Conservation (phyloP, 2,797 vertebrate genomes). For the Molossus molossus region DNA sequence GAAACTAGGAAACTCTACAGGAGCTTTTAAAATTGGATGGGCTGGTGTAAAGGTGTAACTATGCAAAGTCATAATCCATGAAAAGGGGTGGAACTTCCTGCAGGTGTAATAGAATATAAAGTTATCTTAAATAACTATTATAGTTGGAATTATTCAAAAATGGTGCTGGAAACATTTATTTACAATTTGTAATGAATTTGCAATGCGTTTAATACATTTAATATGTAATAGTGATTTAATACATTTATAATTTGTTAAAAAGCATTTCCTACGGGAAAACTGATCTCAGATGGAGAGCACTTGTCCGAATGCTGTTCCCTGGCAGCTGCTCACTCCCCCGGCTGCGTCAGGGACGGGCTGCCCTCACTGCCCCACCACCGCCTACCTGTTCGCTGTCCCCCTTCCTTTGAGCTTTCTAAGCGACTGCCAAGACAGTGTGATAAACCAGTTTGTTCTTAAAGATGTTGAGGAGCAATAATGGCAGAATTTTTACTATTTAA, state of each 20-base stretch:
- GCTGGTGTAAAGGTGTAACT: not conserved
- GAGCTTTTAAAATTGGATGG: not conserved
- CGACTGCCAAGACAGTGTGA: not conserved
- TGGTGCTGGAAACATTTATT: not conserved
- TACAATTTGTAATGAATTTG: not conserved
- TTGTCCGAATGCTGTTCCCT: not conserved
- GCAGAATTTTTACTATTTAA: constrained; percentile 20
- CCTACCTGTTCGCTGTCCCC: not conserved
- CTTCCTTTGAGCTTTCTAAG: not conserved
- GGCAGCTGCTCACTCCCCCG: rapidly evolving
- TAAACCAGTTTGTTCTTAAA: not conserved
- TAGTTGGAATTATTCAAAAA: not conserved
- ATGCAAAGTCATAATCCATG: not conserved
- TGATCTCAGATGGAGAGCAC: not conserved
- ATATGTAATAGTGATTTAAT: not conserved
- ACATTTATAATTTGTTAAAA: not conserved
- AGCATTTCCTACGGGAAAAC: not conserved
- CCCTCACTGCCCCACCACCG: not conserved
- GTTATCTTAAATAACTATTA: not conserved
- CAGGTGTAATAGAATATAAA: not conserved
- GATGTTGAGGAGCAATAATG: not conserved
- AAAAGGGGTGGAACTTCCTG: not conserved
- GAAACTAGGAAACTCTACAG: not conserved
- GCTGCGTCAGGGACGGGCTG: not conserved
- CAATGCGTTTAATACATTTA: not conserved